These are phyloP conservation scores for Drosophila dives DNA, from an alignment of 2,888 invertebrate species.

Conservation along the genomic window DNA sequence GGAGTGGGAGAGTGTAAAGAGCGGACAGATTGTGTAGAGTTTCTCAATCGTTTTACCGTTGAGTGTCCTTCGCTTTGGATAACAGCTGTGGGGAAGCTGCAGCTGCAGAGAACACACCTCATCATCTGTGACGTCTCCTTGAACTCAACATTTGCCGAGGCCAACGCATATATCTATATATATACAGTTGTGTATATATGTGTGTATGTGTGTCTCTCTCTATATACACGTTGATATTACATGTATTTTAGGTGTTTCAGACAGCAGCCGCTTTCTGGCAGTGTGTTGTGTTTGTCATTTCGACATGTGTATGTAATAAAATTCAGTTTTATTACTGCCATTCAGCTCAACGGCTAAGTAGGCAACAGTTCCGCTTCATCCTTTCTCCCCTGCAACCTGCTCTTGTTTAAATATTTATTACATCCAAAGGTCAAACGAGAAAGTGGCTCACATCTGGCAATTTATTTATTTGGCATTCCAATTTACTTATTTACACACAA, in stretches of 20 bases:
- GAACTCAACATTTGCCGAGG: constrained; percentile 80
- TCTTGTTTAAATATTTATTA: constrained; percentile 42
- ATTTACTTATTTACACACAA: constrained; percentile 6
- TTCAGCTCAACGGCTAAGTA: constrained; percentile 22
- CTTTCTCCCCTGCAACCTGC: neutral
- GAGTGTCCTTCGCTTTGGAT: constrained; percentile 60
- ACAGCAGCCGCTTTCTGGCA: constrained; percentile 40
- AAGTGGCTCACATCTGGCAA: constrained; percentile 32
- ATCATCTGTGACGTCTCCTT: constrained; percentile 76
- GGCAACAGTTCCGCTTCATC: constrained; percentile 53
- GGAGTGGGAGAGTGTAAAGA: constrained; percentile 3
- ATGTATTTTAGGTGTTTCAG: constrained; percentile 41
- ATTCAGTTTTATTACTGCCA: constrained; percentile 36
- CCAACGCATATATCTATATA: constrained; percentile 35
- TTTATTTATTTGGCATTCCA: constrained; percentile 1
- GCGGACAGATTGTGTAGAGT: constrained; percentile 31
- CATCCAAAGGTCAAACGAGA: constrained; percentile 48
- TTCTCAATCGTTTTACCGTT: constrained; percentile 4
- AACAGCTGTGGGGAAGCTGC: constrained; percentile 72
- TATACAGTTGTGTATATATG: neutral
- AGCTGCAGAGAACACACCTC: constrained; percentile 29
- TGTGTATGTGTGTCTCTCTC: neutral
- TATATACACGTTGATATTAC: constrained; percentile 27
- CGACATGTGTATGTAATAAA: constrained; percentile 48
- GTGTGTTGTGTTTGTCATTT: constrained; percentile 38